Evolutionary conservation across 2,113 vertebrate species (phyloP).

Genomic region (Plestiodon gilberti): DNA sequence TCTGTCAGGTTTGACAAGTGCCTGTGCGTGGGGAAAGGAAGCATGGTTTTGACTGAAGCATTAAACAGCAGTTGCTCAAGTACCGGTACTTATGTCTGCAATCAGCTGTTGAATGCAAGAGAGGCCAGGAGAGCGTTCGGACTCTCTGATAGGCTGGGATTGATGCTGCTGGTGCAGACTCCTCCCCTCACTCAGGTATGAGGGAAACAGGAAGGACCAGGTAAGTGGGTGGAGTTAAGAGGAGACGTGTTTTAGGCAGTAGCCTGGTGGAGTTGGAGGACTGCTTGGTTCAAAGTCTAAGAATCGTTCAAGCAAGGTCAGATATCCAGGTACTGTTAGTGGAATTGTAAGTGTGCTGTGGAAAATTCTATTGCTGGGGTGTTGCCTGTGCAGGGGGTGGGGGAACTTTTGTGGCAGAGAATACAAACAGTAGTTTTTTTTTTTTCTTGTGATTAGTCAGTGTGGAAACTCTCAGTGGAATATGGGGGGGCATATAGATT

Average conservation of each 20-base stretch:
- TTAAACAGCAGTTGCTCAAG: not conserved
- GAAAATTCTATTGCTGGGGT: not conserved
- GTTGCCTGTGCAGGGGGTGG: not conserved
- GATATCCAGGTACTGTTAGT: not conserved
- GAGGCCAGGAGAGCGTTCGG: not conserved
- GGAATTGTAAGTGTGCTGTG: not conserved
- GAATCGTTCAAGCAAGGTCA: not conserved
- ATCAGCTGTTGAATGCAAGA: not conserved
- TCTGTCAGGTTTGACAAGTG: not conserved
- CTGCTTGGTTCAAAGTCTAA: not conserved
- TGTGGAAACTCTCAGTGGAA: not conserved
- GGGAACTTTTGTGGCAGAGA: not conserved
- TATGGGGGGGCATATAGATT: not conserved
- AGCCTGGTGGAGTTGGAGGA: not conserved
- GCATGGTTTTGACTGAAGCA: rapidly evolving
- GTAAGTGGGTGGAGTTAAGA: conserved; percentile 27
- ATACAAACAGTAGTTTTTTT: not conserved
- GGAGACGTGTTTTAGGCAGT: rapidly evolving
- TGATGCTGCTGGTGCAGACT: rapidly evolving
- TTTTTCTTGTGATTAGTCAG: too few species aligned
- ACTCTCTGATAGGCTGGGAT: not conserved
- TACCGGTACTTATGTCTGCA: not conserved
- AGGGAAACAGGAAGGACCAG: conserved; percentile 54
- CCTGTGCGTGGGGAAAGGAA: rapidly evolving
- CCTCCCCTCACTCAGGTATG: conserved; percentile 28